These are phyloP conservation scores for Papilio aristodemus DNA, from an alignment of 1,140 invertebrate genomes.

Conservation along the genomic window DNA sequence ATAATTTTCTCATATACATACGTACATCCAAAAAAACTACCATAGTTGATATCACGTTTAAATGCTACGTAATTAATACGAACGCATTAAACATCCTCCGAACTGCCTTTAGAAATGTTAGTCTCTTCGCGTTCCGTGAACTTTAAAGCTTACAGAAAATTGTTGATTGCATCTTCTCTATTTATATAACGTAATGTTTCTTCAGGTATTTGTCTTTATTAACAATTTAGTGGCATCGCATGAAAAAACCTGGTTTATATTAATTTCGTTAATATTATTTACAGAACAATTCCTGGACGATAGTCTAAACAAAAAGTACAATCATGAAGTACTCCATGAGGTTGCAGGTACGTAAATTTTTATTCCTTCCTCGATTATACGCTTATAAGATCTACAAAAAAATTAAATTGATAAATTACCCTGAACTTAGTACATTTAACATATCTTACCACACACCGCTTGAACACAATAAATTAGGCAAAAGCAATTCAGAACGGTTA, in stretches of 20 bases:
- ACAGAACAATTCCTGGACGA: neutral
- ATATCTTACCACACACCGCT: constrained; percentile 36
- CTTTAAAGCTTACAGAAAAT: constrained; percentile 5
- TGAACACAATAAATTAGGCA: constrained; percentile 38
- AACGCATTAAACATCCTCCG: constrained; percentile 36
- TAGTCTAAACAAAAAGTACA: neutral
- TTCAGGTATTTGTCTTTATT: neutral
- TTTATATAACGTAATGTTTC: neutral
- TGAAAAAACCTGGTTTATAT: too few relatives aligned
- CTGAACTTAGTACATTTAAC: neutral
- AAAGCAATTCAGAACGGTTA: constrained; percentile 40
- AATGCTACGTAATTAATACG: constrained; percentile 37
- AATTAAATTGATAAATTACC: constrained; percentile 33
- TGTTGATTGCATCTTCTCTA: constrained; percentile 3
- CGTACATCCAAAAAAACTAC: neutral
- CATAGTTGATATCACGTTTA: constrained; percentile 8
- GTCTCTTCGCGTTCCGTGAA: constrained; percentile 22
- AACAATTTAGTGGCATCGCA: too few relatives aligned
- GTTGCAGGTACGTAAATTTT: constrained; percentile 50
- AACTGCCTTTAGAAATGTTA: constrained; percentile 17
- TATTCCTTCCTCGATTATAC: constrained; percentile 30
- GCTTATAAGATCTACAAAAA: constrained; percentile 27
- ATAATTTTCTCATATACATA: neutral
- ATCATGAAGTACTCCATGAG: constrained; percentile 50
- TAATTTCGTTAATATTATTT: neutral